Conservation (phyloP, 2,113 vertebrate species). For the Rana temporaria region DNA sequence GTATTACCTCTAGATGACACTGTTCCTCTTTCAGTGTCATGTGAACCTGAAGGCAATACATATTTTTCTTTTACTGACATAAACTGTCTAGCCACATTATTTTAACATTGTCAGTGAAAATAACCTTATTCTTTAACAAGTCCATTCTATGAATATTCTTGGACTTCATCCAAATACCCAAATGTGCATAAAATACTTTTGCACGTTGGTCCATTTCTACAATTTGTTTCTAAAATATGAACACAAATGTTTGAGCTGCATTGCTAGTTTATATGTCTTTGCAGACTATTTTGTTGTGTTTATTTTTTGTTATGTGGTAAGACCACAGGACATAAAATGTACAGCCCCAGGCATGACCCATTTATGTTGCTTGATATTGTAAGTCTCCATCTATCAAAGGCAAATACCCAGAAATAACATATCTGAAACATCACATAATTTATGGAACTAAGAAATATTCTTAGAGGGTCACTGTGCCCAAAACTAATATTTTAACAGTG, state of each 20-base stretch:
- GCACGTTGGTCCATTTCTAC: not conserved
- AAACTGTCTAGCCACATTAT: constrained; percentile 48
- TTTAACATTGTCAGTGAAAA: constrained; percentile 39
- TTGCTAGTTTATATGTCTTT: not conserved
- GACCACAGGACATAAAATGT: too few relatives aligned
- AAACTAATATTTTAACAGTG: too few relatives aligned
- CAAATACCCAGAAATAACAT: too few relatives aligned
- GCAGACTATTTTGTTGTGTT: not conserved
- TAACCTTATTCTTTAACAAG: constrained; percentile 53
- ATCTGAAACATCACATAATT: too few relatives aligned
- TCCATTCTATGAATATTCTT: constrained; percentile 31
- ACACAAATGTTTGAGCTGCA: not conserved
- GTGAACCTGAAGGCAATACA: constrained; percentile 30
- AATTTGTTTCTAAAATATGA: not conserved
- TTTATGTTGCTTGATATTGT: too few relatives aligned
- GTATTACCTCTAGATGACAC: constrained; percentile 43
- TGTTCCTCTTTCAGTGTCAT: constrained; percentile 29
- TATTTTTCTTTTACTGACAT: constrained; percentile 30
- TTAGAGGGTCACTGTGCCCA: too few relatives aligned
- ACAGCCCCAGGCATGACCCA: too few relatives aligned
- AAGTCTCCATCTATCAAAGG: too few relatives aligned
- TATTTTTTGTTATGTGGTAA: too few relatives aligned
- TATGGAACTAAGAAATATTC: too few relatives aligned
- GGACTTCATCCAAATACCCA: constrained; percentile 15
- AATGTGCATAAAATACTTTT: constrained; percentile 3